Conservation (phyloP, 2,888 invertebrate genomes). For the Hecatera dysodea region DNA sequence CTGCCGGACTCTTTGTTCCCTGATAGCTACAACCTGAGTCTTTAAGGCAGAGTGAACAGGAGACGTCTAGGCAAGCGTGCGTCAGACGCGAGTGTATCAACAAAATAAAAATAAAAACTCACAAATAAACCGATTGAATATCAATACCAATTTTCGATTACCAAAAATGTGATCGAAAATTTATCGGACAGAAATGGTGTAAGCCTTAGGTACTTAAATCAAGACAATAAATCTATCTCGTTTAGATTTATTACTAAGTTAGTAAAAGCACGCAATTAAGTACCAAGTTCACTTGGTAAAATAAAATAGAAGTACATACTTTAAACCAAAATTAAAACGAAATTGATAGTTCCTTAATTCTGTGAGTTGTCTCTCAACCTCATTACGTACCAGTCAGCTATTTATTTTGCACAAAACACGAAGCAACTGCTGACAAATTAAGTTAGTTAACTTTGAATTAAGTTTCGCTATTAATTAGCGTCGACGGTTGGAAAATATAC, state of each 20-base stretch:
- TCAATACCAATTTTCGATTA: too few species aligned
- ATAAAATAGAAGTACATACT: neutral
- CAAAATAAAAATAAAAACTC: too few species aligned
- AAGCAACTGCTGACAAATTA: conserved; percentile 50
- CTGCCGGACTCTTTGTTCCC: too few species aligned
- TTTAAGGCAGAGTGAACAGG: too few species aligned
- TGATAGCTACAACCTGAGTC: too few species aligned
- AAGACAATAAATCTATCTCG: neutral
- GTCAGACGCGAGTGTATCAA: too few species aligned
- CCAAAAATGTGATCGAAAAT: too few species aligned
- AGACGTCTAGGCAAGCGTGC: too few species aligned
- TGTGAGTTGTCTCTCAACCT: conserved; percentile 13
- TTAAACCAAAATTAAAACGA: neutral
- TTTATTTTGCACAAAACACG: conserved; percentile 41
- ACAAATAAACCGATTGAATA: too few species aligned
- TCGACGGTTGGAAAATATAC: conserved; percentile 39
- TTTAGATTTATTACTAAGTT: neutral
- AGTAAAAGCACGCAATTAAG: neutral
- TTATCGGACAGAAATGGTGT: too few species aligned
- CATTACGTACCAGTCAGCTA: conserved; percentile 26
- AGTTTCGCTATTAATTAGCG: conserved; percentile 54
- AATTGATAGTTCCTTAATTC: conserved; percentile 10
- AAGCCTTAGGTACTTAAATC: neutral
- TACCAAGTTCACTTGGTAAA: neutral
- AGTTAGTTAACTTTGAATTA: conserved; percentile 54